Conservation (phyloP, 2,113 vertebrate genomes). For the Anser cygnoides region DNA sequence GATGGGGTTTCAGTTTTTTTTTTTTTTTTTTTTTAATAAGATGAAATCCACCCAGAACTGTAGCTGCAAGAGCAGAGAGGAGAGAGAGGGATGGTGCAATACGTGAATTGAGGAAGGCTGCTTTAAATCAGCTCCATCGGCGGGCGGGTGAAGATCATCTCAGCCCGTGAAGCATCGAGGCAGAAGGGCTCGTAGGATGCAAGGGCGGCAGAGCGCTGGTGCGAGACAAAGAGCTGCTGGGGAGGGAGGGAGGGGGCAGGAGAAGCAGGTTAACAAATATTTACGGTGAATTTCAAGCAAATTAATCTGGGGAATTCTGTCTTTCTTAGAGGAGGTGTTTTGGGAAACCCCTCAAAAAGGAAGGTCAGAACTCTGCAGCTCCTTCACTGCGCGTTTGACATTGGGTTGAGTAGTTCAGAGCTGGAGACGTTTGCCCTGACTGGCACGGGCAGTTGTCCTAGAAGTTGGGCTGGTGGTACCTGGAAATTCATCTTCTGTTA, state of each 20-base stretch:
- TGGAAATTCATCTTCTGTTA: not conserved
- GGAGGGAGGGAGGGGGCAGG: not conserved
- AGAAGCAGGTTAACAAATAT: constrained; percentile 56
- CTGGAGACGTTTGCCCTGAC: too few relatives aligned
- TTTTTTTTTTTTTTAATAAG: not conserved
- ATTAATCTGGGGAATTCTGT: not conserved
- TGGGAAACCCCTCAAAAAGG: not conserved
- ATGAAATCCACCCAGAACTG: not conserved
- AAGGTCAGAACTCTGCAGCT: not conserved
- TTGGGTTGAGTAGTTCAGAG: not conserved
- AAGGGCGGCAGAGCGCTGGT: constrained; percentile 36
- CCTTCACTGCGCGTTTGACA: fast-evolving
- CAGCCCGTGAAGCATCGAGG: constrained; percentile 37
- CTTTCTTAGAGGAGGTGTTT: not conserved
- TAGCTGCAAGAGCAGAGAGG: not conserved
- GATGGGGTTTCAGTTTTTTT: not conserved
- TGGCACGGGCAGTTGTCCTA: fast-evolving
- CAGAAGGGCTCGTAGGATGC: constrained; percentile 18
- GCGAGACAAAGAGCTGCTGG: constrained; percentile 44
- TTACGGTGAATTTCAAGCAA: constrained; percentile 26
- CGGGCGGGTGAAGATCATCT: constrained; percentile 3
- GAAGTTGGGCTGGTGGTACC: not conserved
- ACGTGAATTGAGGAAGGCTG: not conserved
- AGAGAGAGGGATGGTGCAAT: not conserved
- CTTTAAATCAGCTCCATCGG: not conserved